A percentile compares a stretch with the other conserved stretches of the same genome.
Evolutionary conservation across 2,113 vertebrate genomes (phyloP).

Genomic region (Osmerus mordax): DNA sequence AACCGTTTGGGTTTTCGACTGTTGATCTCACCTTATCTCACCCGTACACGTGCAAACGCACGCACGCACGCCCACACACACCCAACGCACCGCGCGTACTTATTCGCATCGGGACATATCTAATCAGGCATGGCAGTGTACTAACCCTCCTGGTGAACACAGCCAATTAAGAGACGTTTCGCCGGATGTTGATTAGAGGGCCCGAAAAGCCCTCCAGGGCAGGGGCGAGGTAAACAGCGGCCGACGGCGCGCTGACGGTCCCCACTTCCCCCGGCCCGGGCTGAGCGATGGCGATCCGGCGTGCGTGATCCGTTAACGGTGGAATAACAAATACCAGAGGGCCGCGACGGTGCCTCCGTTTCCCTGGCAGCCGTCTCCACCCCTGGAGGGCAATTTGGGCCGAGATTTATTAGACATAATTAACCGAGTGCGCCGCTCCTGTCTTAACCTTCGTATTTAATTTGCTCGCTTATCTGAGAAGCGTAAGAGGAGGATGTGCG

Average conservation of each 20-base stretch:
- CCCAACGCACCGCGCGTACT: neutral
- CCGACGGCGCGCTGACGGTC: constrained; percentile 18
- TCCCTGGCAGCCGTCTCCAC: constrained; percentile 66
- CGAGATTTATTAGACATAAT: constrained; percentile 79
- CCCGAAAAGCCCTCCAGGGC: constrained; percentile 59
- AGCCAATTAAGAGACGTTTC: constrained; percentile 71
- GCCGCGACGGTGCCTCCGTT: constrained; percentile 68
- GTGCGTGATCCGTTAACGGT: constrained; percentile 69
- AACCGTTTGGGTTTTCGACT: neutral
- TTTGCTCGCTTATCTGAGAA: constrained; percentile 73
- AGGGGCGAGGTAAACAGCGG: constrained; percentile 55
- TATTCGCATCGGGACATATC: constrained; percentile 46
- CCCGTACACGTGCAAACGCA: no score
- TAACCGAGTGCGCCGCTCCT: constrained; percentile 71
- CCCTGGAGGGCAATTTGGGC: constrained; percentile 72
- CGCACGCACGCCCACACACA: constrained; percentile 7
- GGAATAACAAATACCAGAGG: constrained; percentile 78
- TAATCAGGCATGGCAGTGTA: constrained; percentile 64
- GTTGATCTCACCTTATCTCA: no score
- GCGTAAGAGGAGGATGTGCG: constrained; percentile 56
- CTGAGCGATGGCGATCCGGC: no score
- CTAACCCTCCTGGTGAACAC: constrained; percentile 66
- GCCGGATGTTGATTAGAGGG: constrained; percentile 64
- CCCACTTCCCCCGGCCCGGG: no score
- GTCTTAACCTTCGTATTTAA: constrained; percentile 68